Evolutionary conservation across 2,113 vertebrate species (phyloP).

Genomic region (Brienomyrus longianalis): DNA sequence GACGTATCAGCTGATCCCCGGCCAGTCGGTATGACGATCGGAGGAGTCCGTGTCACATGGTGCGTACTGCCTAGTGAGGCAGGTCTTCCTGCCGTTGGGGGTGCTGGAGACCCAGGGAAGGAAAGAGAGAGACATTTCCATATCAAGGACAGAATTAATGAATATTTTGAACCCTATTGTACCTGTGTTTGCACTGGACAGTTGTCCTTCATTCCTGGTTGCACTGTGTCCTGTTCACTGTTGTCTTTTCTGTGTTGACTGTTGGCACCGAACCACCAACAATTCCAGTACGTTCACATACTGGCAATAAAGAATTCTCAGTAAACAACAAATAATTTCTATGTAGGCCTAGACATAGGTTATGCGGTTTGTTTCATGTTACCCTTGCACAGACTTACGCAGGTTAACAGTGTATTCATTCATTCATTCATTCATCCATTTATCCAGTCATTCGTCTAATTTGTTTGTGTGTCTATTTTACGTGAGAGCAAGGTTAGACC

Average conservation of each 20-base stretch:
- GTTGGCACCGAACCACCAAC: background rate
- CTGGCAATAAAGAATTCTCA: background rate
- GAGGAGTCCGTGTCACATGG: constrained; percentile 6
- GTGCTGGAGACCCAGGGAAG: background rate
- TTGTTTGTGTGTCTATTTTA: background rate
- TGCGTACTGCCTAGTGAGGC: background rate
- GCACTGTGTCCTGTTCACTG: background rate
- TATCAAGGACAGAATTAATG: background rate
- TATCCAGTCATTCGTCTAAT: background rate
- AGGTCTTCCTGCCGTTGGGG: background rate
- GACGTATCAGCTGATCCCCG: constrained; percentile 20
- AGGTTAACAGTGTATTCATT: background rate
- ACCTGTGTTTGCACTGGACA: background rate
- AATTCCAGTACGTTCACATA: background rate
- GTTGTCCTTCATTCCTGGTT: background rate
- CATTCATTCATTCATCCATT: too few relatives aligned
- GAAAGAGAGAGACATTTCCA: background rate
- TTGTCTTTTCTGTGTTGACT: background rate
- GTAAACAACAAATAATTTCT: background rate
- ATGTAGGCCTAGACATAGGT: background rate
- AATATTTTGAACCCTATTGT: background rate
- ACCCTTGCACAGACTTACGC: background rate
- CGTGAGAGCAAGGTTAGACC: background rate
- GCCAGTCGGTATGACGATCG: background rate
- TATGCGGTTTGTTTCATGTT: background rate